Evolutionary conservation across 30 jellyfish, hydroid and myxozoan genomes (phyloP).

Genomic region (Pseudorhiza aurosa): DNA sequence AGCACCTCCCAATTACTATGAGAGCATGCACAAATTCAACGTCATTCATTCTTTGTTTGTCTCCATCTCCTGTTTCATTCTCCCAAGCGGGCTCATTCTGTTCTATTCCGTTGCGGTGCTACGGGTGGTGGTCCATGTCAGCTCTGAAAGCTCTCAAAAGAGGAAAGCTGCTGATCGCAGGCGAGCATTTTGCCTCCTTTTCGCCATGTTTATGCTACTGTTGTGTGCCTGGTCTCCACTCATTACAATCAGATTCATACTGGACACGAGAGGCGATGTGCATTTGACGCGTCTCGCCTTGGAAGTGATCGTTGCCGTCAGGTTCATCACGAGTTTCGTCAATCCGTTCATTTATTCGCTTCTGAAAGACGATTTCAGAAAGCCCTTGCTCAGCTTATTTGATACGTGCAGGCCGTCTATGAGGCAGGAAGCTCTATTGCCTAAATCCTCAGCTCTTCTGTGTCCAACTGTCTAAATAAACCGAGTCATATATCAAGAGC

Average conservation of each 20-base stretch:
- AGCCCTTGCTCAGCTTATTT: not conserved
- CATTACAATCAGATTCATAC: conserved; percentile 12
- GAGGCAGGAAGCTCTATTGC: not conserved
- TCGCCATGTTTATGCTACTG: conserved; percentile 39
- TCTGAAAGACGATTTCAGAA: conserved; percentile 40
- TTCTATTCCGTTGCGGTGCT: conserved; percentile 21
- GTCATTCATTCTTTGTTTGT: conserved; percentile 27
- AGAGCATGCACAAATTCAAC: not conserved
- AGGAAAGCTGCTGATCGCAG: conserved; percentile 25
- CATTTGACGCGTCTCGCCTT: conserved; percentile 6
- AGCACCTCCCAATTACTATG: not conserved
- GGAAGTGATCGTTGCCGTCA: conserved; percentile 18
- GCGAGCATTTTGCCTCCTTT: conserved; percentile 37
- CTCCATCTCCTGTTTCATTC: conserved; percentile 29
- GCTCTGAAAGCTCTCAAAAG: conserved; percentile 24
- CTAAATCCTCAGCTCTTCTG: too few relatives aligned
- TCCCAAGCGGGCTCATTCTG: conserved; percentile 28
- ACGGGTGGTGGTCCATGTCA: conserved; percentile 16
- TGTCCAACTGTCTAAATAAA: too few relatives aligned
- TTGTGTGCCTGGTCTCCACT: conserved; percentile 56
- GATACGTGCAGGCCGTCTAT: conserved; percentile 10
- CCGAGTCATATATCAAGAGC: too few relatives aligned
- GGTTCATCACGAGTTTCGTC: conserved; percentile 47
- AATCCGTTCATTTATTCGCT: conserved; percentile 49
- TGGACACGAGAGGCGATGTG: conserved; percentile 29